These are phyloP conservation scores for Drosophila insularis DNA, from an alignment of 1,140 invertebrate species.

Conservation along the genomic window DNA sequence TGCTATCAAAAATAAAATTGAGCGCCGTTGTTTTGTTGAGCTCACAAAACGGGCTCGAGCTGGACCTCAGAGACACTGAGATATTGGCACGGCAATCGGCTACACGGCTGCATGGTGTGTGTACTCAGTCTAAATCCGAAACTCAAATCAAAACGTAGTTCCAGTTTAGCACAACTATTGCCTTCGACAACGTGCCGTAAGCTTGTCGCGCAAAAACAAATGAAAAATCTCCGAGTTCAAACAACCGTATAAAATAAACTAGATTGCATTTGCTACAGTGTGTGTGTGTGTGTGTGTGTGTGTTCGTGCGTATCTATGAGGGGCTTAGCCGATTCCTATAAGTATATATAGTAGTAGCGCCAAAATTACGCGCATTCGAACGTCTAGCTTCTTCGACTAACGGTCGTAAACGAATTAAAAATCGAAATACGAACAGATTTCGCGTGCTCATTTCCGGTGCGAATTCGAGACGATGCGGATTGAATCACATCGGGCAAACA, in stretches of 20 bases:
- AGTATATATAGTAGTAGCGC: constrained; percentile 75
- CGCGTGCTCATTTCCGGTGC: constrained; percentile 57
- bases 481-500: constrained; percentile 16
- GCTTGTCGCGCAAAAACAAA: constrained; percentile 40
- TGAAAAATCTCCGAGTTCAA: constrained; percentile 66
- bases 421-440: background rate
- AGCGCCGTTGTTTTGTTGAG: constrained; percentile 28
- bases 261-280: constrained; percentile 57
- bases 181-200: constrained; percentile 26
- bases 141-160: constrained; percentile 61
- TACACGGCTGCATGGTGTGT: background rate
- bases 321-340: constrained; percentile 59
- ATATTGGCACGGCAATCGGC: constrained; percentile 10
- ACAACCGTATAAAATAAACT: constrained; percentile 71
- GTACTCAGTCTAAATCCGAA: constrained; percentile 51
- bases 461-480: constrained; percentile 8
- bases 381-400: constrained; percentile 54
- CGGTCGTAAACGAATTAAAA: constrained; percentile 35
- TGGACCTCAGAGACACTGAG: constrained; percentile 19
- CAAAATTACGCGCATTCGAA: constrained; percentile 69
- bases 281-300: constrained; percentile 24
- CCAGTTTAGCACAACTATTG: constrained; percentile 50
- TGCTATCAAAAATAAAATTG: constrained; percentile 11
- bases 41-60: constrained; percentile 22
- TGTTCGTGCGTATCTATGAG: constrained; percentile 27